A percentile compares a stretch with the other conserved stretches of the same genome.
phyloP scores from a whole-genome alignment of 2,888 invertebrate genomes.

The Cephus pygmeus region DNA sequence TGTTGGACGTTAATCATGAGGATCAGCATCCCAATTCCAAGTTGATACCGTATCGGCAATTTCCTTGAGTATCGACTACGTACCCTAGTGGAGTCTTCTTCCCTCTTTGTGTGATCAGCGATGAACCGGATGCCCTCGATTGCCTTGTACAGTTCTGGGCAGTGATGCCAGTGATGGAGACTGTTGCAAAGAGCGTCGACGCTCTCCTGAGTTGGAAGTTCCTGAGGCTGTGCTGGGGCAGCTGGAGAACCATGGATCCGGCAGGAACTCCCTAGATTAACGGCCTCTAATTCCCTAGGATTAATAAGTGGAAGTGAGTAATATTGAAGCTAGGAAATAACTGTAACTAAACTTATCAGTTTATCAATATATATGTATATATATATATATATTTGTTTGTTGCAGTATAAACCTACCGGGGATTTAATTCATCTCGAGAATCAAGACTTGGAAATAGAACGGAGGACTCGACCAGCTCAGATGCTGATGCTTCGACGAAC shows the following conservation, averaged over 20 bases:
- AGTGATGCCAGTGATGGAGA: slow-evolving; percentile 85
- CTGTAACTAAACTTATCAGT: too few species aligned
- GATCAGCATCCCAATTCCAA: neutral
- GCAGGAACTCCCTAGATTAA: slow-evolving; percentile 69
- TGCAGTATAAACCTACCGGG: slow-evolving; percentile 62
- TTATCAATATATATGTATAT: too few species aligned
- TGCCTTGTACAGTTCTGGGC: slow-evolving; percentile 92
- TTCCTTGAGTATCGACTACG: slow-evolving; percentile 47
- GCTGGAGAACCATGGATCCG: slow-evolving; percentile 72
- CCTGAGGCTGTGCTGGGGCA: slow-evolving; percentile 67
- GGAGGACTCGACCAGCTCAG: slow-evolving; percentile 66
- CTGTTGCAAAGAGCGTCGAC: slow-evolving; percentile 73
- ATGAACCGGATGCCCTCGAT: slow-evolving; percentile 93
- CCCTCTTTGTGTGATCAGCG: slow-evolving; percentile 91
- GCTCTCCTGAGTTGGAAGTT: slow-evolving; percentile 65
- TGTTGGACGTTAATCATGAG: slow-evolving; percentile 52
- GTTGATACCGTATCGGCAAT: neutral
- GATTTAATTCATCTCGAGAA: slow-evolving; percentile 70
- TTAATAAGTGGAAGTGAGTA: neutral
- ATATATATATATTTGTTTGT: too few species aligned
- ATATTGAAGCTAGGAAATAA: too few species aligned
- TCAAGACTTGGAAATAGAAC: slow-evolving; percentile 70
- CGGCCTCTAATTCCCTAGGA: slow-evolving; percentile 70
- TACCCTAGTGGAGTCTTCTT: slow-evolving; percentile 91
- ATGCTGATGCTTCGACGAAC: slow-evolving; percentile 64